Evolutionary conservation across 1,140 invertebrate species (phyloP).

Genomic region (Muscidifurax raptorellus): DNA sequence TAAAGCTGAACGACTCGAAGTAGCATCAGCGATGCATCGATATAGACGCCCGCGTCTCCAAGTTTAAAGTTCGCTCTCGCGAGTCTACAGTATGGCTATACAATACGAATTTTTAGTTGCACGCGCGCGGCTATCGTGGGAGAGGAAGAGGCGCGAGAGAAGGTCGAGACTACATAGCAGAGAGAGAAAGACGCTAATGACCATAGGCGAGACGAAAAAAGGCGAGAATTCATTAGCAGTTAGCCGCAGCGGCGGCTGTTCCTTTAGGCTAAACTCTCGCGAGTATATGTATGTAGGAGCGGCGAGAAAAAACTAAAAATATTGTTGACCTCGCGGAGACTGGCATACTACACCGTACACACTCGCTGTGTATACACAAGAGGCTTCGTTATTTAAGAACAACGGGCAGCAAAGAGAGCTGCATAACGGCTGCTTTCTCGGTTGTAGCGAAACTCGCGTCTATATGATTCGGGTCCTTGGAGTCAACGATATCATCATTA

Average conservation of each 20-base stretch:
- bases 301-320: constrained; percentile 28
- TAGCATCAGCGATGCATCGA: constrained; percentile 30
- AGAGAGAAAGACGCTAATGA: constrained; percentile 66
- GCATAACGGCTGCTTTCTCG: constrained; percentile 14
- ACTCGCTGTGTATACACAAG: not conserved
- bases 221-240: constrained; percentile 74
- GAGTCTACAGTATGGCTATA: constrained; percentile 16
- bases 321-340: not conserved
- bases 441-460: too few relatives aligned
- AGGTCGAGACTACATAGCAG: not conserved
- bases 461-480: too few relatives aligned
- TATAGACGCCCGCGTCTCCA: constrained; percentile 33
- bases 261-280: constrained; percentile 38
- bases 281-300: constrained; percentile 7
- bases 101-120: constrained; percentile 50
- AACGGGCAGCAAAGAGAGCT: not conserved
- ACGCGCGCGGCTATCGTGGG: constrained; percentile 40
- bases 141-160: not conserved
- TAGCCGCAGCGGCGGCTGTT: constrained; percentile 58
- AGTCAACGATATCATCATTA: constrained; percentile 52
- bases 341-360: too few relatives aligned
- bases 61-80: constrained; percentile 53
- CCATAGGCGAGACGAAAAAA: constrained; percentile 70
- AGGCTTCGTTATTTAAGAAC: constrained; percentile 12
- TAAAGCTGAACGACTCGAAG: constrained; percentile 55